Percentiles rank a stretch among this genome's conserved stretches.
phyloP scores from a whole-genome alignment of 2,113 vertebrate genomes.

The Plotosus lineatus region DNA sequence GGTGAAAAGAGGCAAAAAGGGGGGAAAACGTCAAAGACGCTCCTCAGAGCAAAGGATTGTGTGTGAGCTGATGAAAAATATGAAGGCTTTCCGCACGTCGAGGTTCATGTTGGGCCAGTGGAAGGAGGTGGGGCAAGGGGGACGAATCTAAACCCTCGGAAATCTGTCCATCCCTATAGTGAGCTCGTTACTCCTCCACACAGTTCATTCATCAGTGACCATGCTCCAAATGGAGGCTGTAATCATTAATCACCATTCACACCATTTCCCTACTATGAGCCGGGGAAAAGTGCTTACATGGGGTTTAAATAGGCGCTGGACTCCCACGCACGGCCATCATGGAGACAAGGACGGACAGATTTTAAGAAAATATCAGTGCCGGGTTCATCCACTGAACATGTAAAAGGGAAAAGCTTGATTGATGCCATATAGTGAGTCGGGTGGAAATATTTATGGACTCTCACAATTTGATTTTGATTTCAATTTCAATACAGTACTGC shows the following conservation, averaged over 20 bases:
- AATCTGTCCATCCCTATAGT: conserved; percentile 50
- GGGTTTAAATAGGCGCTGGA: conserved; percentile 23
- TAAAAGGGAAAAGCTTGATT: neutral
- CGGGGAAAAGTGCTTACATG: conserved; percentile 27
- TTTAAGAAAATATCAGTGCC: neutral
- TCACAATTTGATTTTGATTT: neutral
- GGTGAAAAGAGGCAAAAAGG: conserved; percentile 45
- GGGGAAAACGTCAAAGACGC: conserved; percentile 48
- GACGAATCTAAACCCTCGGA: conserved; percentile 38
- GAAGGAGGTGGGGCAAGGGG: conserved; percentile 31
- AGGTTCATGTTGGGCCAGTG: conserved; percentile 49
- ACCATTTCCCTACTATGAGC: conserved; percentile 18
- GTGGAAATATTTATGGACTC: neutral
- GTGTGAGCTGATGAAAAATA: conserved; percentile 56
- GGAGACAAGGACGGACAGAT: neutral
- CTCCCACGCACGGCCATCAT: neutral
- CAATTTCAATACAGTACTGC: neutral
- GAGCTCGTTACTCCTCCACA: conserved; percentile 48
- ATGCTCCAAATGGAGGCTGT: conserved; percentile 44
- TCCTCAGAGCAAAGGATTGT: conserved; percentile 53
- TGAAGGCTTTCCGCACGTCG: conserved; percentile 44
- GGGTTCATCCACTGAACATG: neutral
- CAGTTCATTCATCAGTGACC: conserved; percentile 46
- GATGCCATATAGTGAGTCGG: too few relatives aligned
- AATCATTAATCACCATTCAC: conserved; percentile 51